Evolutionary conservation across 2,888 invertebrate species (phyloP).

Genomic region (Sipunculus nudus): DNA sequence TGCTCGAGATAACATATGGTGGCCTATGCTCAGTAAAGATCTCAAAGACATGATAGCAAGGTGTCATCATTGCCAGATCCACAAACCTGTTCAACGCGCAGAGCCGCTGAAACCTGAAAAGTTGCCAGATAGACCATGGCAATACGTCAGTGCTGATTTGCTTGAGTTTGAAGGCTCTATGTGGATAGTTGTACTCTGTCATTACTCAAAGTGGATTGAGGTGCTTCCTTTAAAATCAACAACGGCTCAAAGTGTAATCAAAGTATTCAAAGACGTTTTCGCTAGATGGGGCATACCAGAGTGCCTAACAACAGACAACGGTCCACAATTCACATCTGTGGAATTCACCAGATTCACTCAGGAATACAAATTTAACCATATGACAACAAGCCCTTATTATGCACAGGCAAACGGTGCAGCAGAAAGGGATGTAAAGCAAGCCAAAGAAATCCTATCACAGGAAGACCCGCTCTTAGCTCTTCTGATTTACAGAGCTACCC

Average conservation of each 20-base stretch:
- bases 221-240: neutral
- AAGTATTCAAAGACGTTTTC: conserved; percentile 2
- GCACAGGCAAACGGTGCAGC: conserved; percentile 9
- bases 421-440: conserved; percentile 4
- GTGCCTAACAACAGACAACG: conserved; percentile 1
- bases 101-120: conserved; percentile 28
- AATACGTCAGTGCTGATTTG: conserved; percentile 31
- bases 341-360: neutral
- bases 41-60: conserved; percentile 14
- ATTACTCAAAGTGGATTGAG: conserved; percentile 23
- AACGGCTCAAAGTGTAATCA: neutral
- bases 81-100: conserved; percentile 20
- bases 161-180: conserved; percentile 34
- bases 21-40: conserved; percentile 27
- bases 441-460: neutral
- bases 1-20: conserved; percentile 27
- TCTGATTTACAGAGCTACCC: conserved; percentile 7
- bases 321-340: neutral
- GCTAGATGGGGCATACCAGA: neutral
- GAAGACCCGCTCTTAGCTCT: neutral
- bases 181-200: no score
- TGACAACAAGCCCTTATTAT: conserved; percentile 2
- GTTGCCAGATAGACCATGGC: conserved; percentile 35
- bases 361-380: conserved; percentile 1
- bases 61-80: conserved; percentile 29